Evolutionary conservation across 2,888 invertebrate genomes (phyloP), one percentile per base, ranked within the genome.

Genomic region (Clistopyga incitator): DNA sequence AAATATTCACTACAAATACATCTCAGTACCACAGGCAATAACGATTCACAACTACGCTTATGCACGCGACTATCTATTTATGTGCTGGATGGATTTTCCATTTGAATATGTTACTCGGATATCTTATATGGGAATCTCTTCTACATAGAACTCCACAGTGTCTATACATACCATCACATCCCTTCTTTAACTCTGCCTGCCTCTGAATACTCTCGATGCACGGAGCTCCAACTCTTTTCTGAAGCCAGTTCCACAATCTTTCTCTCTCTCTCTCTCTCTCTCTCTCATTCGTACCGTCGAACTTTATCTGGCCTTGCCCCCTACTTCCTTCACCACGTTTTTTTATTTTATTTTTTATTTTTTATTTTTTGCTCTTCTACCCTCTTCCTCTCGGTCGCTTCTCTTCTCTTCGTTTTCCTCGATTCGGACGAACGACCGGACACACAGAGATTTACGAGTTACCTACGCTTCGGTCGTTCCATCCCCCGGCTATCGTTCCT

Each of bases 371-470:
- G 50, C 59, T 47, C 72, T 29, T 72, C 42, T 20, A 20, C 18
- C 56, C 75, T 64, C 75, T 64, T 64, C 74, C 70, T 70, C 65
- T 38, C 74, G 68, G 8, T 38, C 29, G 70, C 38, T 70, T 56
- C 50, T 70, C 70, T 74, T 75, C 76, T 65, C 50, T 78, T 80
- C 77, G 80, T 84, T 81, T 78, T 81, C 70, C 78, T 81, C 78
- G 56, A 71, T 81, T 71, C 78, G 77, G 77, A 78, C 81, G 81
- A 81, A 84, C 84, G 84, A 84, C 78, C 81, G 84, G 84, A 84
- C 78, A 81, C 70, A 29, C 56, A 65, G 71, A 84, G 81, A 84
- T 84, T 84, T 84, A 81, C 78, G 84, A 72, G 74, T 72, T 61
- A 82, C 72, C 70, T 59, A 59, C 78, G 78, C 64, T 64, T 74